A percentile compares a stretch with the other conserved stretches of the same genome.
These are phyloP conservation scores for Drosophila birchii DNA, from an alignment of 2,888 invertebrate species.

Conservation along the genomic window DNA sequence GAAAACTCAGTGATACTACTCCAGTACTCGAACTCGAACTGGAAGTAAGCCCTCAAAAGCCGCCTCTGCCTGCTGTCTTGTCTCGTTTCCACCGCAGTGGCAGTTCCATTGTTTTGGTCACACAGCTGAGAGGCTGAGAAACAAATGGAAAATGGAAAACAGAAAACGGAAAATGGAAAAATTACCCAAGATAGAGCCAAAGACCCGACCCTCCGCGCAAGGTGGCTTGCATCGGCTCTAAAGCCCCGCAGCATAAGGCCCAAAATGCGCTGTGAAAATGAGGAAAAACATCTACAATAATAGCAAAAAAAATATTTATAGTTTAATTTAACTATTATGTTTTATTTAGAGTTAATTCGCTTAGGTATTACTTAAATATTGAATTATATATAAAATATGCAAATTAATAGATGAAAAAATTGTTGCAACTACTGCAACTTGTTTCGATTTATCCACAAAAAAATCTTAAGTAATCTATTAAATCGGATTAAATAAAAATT, in stretches of 20 bases:
- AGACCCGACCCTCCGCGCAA: constrained; percentile 71
- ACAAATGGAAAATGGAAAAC: constrained; percentile 27
- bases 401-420: not conserved
- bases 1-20: constrained; percentile 46
- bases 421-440: too few species aligned
- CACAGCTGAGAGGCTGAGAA: constrained; percentile 69
- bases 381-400: too few species aligned
- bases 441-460: too few species aligned
- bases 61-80: constrained; percentile 18
- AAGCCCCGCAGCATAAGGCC: constrained; percentile 54
- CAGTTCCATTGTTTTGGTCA: constrained; percentile 77
- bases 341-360: not conserved
- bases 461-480: too few species aligned
- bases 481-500: too few species aligned
- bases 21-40: constrained; percentile 21
- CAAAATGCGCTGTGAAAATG: constrained; percentile 69
- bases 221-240: constrained; percentile 56
- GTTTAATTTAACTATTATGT: not conserved
- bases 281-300: constrained; percentile 61
- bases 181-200: constrained; percentile 74
- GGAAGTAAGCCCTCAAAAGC: constrained; percentile 45
- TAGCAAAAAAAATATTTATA: not conserved
- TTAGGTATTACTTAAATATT: not conserved
- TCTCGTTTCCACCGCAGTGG: constrained; percentile 15
- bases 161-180: constrained; percentile 46